Base-by-base conservation (phyloP, 2,113 vertebrate genomes). In the Strigops habroptila region DNA sequence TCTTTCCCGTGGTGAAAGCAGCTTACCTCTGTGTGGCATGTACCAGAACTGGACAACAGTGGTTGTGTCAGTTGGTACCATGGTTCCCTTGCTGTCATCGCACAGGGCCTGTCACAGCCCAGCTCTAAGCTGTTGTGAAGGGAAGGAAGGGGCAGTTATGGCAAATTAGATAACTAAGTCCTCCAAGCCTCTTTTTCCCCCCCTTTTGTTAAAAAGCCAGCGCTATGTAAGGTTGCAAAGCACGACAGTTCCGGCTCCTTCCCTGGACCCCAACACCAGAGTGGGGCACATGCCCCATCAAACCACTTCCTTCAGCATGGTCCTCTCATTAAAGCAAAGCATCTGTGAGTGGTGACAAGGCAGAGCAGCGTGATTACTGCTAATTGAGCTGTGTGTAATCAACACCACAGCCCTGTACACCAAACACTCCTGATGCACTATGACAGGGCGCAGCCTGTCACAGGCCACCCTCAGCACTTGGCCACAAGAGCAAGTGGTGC, bases 221-320 rank as follows among this genome's bases (percentile, higher is more conserved):
- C 55, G 27, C 8, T 14, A 3, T 1, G 5, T 18, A 18, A 16
- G 7, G 1, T 4, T 25, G 6, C 81, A 41, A 43, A 69, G 13
- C 37, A 4, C 0, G 2, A 1, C 2, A 31, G 31, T 6, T 18
- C 39, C 10, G 0, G 23, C 31, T 53, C 59, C 25, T 3, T 3
- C 6, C 71, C 31, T 39, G 64, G 68, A 11, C 53, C 7, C 3
- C 0, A 44, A 4, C 48, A n/a, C 48, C 59, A 22, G 15, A 7
- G 28, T 28, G 30, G 10, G 22, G 10, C 35, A 6, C 2, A 7
- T 1, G n/a, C 24, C 53, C 12, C 6, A 68, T 23, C 52, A 22
- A 13, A 17, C 5, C 5, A 1, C 8, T 12, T 18, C 52, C 88
- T 85, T 4, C 74, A 77, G 69, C 80, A 7, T 2, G 1, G 51